Base-by-base conservation (phyloP, 2,797 vertebrate species). In the Megaceryle alcyon region DNA sequence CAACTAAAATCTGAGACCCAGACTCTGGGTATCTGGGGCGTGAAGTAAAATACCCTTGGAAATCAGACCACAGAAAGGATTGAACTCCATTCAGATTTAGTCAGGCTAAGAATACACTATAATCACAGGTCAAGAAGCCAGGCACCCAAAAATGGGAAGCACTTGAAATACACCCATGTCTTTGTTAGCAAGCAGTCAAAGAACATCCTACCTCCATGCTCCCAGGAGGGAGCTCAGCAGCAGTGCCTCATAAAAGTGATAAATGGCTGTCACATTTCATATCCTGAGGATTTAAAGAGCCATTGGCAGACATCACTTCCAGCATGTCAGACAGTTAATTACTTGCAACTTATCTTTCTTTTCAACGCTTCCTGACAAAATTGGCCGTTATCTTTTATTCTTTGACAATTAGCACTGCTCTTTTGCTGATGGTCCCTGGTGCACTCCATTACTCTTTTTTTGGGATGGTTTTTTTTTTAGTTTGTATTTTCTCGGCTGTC, bases 281-380 rank as follows among this genome's bases (percentile, higher is more conserved):
- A 71, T 84, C 86, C 94, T 60, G 86, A 88, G 96, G 96, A 97
- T 97, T 97, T 91, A 95, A 91, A 95, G 94, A 96, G 93, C 89
- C 82, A 84, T 12, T 94, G 97, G 97, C 97, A 97, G 95, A 79
- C 80, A 94, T 92, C 83, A 95, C 92, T 97, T 94, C 93, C 96
- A 96, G 94, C 83, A 49, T 60, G 94, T 96, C 96, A 95, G 92
- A 76, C 89, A 95, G 71, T 95, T 97, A 95, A 98, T 98, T 96
- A 97, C 96, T 95, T 91, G 92, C 92, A 97, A 96, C 86, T 97
- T 97, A 97, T 98, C 97, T 96, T 97, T 96, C 95, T 96, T 96
- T 97, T 98, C 97, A 97, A 96, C 16, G 46, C 87, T 87, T 91
- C 94, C 88, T 97, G 97, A 97, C 96, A 97, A 97, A 80, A 97